Evolutionary conservation across 2,888 invertebrate genomes (phyloP).

Genomic region (Formica aserva): DNA sequence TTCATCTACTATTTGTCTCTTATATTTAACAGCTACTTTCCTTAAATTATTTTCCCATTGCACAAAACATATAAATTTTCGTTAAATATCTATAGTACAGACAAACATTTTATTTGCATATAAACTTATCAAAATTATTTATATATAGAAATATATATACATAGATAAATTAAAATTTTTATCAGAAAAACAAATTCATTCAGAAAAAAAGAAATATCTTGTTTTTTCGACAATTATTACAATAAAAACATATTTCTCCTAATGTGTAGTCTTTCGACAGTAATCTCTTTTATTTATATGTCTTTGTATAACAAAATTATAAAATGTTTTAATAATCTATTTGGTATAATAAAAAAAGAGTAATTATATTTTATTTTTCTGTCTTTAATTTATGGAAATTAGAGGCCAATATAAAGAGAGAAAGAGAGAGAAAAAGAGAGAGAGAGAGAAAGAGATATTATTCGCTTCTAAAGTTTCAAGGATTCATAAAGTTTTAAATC

Average conservation of each 20-base stretch:
- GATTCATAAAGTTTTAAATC: not conserved
- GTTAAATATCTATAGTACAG: conserved; percentile 1
- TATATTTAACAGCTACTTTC: not conserved
- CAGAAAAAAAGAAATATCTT: not conserved
- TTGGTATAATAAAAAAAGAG: not conserved
- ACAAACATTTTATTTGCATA: not conserved
- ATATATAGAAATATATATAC: not conserved
- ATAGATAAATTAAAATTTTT: not conserved
- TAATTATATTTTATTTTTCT: not conserved
- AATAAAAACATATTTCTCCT: not conserved
- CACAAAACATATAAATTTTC: not conserved
- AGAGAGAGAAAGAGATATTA: not conserved
- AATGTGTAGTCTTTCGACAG: not conserved
- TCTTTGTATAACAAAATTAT: not conserved
- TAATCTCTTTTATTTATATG: not conserved
- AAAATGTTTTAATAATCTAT: not conserved
- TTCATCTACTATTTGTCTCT: not conserved
- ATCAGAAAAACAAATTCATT: not conserved
- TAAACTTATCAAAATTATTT: not conserved
- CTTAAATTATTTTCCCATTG: not conserved
- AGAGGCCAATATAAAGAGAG: not conserved
- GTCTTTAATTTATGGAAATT: not conserved
- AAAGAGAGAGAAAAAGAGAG: not conserved
- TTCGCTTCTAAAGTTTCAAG: not conserved
- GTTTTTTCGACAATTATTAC: not conserved